These are phyloP conservation scores for Hypanus sabinus DNA, from an alignment of 2,113 vertebrate genomes.

Conservation along the genomic window DNA sequence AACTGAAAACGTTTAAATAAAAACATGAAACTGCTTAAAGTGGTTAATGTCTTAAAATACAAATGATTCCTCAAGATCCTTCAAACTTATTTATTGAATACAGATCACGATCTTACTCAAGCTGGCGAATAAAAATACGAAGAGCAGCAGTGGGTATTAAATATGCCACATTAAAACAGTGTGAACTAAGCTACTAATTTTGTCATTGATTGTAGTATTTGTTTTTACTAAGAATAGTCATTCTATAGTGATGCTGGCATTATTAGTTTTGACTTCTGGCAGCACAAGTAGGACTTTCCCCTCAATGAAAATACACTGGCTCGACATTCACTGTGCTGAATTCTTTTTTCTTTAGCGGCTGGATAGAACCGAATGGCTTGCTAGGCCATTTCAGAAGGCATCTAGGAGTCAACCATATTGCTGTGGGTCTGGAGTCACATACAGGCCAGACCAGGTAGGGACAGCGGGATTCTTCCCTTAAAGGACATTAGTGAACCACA, in stretches of 20 bases:
- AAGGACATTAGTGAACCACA: no score
- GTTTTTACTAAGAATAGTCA: not conserved
- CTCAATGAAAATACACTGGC: not conserved
- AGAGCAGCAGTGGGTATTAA: not conserved
- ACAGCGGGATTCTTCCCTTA: no score
- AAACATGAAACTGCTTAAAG: slow-evolving; percentile 26
- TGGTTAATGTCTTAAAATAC: not conserved
- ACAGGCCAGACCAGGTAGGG: no score
- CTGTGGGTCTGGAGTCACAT: no score
- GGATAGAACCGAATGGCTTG: no score
- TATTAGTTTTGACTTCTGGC: not conserved
- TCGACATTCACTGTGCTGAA: not conserved
- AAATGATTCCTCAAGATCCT: not conserved
- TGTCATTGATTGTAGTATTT: not conserved
- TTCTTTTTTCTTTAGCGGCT: no score
- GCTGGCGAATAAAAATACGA: not conserved
- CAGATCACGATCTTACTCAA: not conserved
- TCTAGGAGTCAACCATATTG: no score
- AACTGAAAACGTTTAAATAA: not conserved
- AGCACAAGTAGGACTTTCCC: not conserved
- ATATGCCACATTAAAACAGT: not conserved
- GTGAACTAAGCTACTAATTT: not conserved
- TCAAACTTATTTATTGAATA: not conserved
- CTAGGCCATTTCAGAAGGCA: no score
- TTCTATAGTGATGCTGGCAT: not conserved